Evolutionary conservation across 1,140 invertebrate genomes (phyloP).

Genomic region (Drosophila ambigua): DNA sequence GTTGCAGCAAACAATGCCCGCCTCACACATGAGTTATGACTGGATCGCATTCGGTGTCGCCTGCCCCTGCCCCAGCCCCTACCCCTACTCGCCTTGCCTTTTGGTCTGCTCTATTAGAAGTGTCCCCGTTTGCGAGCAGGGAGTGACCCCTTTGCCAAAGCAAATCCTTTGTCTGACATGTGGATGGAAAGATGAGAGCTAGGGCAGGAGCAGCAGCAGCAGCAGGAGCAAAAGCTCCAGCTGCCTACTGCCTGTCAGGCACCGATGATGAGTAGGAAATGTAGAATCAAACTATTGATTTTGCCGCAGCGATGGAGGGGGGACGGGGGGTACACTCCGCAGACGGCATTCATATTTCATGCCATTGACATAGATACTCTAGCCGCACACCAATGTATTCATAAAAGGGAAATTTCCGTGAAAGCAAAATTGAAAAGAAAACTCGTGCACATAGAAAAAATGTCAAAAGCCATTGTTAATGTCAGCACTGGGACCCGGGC

Average conservation of each 20-base stretch:
- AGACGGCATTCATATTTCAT: slow-evolving; percentile 59
- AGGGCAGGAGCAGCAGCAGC: too few relatives aligned
- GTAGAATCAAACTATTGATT: slow-evolving; percentile 74
- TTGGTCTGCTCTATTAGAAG: slow-evolving; percentile 70
- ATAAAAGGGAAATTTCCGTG: slow-evolving; percentile 42
- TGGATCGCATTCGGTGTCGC: slow-evolving; percentile 14
- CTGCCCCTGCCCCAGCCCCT: not conserved
- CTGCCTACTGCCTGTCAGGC: slow-evolving; percentile 21
- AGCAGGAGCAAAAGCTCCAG: slow-evolving; percentile 7
- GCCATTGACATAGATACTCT: slow-evolving; percentile 76
- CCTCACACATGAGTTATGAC: slow-evolving; percentile 69
- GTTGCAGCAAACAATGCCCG: slow-evolving; percentile 73
- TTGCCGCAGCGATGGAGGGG: slow-evolving; percentile 23
- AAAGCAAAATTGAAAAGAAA: slow-evolving; percentile 75
- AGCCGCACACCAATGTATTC: slow-evolving; percentile 39
- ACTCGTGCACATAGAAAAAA: slow-evolving; percentile 59
- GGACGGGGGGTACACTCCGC: slow-evolving; percentile 15
- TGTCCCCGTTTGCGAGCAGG: slow-evolving; percentile 7
- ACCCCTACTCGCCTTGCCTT: slow-evolving; percentile 24
- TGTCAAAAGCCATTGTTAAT: slow-evolving; percentile 79
- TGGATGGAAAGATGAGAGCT: slow-evolving; percentile 52
- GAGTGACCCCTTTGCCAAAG: slow-evolving; percentile 31
- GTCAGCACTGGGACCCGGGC: slow-evolving; percentile 46
- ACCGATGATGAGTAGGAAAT: slow-evolving; percentile 53
- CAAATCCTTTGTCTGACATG: slow-evolving; percentile 69